A percentile compares a stretch with the other conserved stretches of the same genome.
These are phyloP conservation scores for Tupiocoris notatus DNA, from an alignment of 2,888 invertebrate species.

Conservation along the genomic window DNA sequence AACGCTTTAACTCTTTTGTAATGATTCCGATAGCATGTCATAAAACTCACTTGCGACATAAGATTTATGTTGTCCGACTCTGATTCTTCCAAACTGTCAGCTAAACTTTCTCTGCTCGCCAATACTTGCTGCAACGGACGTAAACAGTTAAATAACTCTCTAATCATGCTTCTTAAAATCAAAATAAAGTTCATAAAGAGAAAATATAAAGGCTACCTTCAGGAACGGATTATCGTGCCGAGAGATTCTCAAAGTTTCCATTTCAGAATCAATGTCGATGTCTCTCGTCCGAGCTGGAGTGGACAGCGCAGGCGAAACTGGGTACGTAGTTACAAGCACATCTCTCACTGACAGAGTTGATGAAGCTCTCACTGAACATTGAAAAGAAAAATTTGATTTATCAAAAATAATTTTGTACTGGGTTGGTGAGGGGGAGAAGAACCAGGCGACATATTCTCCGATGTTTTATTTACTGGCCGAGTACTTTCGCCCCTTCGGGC, in stretches of 20 bases:
- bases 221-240: constrained; percentile 82
- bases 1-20: no score
- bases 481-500: no score
- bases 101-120: constrained; percentile 75
- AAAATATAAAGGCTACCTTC: constrained; percentile 58
- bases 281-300: constrained; percentile 73
- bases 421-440: no score
- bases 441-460: no score
- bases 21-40: no score
- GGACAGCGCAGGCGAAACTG: constrained; percentile 60
- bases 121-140: constrained; percentile 71
- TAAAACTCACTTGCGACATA: constrained; percentile 68
- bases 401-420: no score
- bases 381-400: constrained; percentile 10
- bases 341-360: constrained; percentile 56
- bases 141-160: no score
- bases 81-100: constrained; percentile 70
- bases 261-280: constrained; percentile 69
- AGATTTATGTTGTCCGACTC: constrained; percentile 75
- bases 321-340: constrained; percentile 53
- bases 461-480: no score
- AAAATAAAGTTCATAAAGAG: constrained; percentile 32
- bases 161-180: no score
- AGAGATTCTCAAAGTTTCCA: constrained; percentile 77
- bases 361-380: constrained; percentile 55